Evolutionary conservation across 2,797 vertebrate genomes (phyloP).

Genomic region (Argyrosomus regius): DNA sequence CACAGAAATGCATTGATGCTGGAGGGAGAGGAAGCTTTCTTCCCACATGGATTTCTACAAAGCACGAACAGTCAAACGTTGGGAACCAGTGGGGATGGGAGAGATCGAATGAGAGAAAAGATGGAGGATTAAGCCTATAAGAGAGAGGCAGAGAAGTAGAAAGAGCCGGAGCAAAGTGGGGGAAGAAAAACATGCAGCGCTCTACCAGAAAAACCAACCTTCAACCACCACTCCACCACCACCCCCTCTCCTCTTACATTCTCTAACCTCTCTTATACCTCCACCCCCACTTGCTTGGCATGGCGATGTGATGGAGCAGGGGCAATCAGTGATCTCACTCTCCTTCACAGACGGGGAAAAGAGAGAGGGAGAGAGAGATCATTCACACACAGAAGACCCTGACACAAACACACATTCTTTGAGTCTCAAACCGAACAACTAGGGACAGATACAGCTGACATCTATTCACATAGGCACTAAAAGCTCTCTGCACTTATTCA

Average conservation of each 20-base stretch:
- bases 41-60: constrained; percentile 45
- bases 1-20: constrained; percentile 57
- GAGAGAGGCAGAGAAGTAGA: constrained; percentile 16
- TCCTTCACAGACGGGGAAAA: constrained; percentile 60
- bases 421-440: constrained; percentile 51
- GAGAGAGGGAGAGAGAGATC: constrained; percentile 14
- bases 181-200: constrained; percentile 21
- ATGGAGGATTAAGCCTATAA: constrained; percentile 14
- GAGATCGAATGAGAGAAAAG: constrained; percentile 10
- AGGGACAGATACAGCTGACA: constrained; percentile 50
- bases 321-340: constrained; percentile 60
- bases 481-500: constrained; percentile 26
- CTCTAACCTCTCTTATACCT: constrained; percentile 32
- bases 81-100: constrained; percentile 23
- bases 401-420: constrained; percentile 46
- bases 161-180: not conserved
- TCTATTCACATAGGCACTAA: constrained; percentile 50
- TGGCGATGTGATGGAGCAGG: constrained; percentile 42
- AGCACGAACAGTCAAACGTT: constrained; percentile 33
- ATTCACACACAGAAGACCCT: constrained; percentile 53
- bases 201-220: constrained; percentile 12
- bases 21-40: constrained; percentile 51
- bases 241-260: constrained; percentile 25
- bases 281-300: constrained; percentile 43
- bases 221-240: constrained; percentile 3